Evolutionary conservation across 1,140 invertebrate species (phyloP), one percentile per base, ranked within the genome.

Genomic region (Papilio helenus): DNA sequence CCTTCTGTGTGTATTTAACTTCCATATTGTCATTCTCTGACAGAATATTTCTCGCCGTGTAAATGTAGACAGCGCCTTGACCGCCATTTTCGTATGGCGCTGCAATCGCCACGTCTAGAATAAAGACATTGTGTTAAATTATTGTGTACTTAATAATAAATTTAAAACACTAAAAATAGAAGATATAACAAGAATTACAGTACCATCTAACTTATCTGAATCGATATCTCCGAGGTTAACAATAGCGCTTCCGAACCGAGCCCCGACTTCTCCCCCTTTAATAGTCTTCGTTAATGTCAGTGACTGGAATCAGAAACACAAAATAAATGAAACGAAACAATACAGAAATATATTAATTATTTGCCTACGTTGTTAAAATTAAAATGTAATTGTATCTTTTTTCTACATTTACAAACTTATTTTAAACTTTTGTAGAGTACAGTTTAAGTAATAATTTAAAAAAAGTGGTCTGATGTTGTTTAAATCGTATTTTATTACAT

Each of bases 1-100:
- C 80, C 26, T 74, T 82, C 65, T 91, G 87, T n/a, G 86, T 34
- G 81, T 26, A 85, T 10, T 51, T 39, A 29, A 26, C 20, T 9
- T 23, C 34, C 16, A 42, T 18, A 12, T 72, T 49, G 4, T 77
- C 34, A 39, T 39, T 39, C 34, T 39, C 72, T 34, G 79, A 44
- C 3, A 86, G 20, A 0, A 92, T 49, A 10, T 88, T 90, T 23
- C 95, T 86, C 0, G 95, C 95, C 9, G 93, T 91, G 82, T 95
- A 96, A 20, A 96, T 90, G 80, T 96, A 96, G 26, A 96, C 93
- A 0, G 92, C 95, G 0, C 96, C 96, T 44, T 76, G 84, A 1
- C 94, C 94, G 0, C 87, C 86, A 51, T 95, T 87, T 84, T 96
- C 95, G 81, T 95, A 96, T 0, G 96, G 96, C 4, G 96, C 95